These are phyloP conservation scores for Pseudolycoriella hygida DNA, from an alignment of 2,888 invertebrate genomes.

Conservation along the genomic window DNA sequence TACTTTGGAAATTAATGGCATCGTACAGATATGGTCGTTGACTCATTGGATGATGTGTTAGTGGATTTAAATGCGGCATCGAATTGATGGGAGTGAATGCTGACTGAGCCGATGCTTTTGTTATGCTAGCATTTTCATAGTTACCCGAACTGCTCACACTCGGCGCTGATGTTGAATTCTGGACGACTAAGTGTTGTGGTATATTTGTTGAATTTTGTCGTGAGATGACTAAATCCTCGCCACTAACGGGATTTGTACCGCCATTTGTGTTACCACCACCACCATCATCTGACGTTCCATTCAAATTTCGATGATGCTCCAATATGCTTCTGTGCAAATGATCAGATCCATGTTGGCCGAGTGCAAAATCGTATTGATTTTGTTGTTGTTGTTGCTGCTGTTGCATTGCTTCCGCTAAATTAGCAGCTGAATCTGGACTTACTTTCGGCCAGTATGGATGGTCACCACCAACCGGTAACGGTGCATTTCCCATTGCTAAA, in stretches of 20 bases:
- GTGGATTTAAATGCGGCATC: conserved; percentile 55
- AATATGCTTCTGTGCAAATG: conserved; percentile 45
- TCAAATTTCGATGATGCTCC: conserved; percentile 30
- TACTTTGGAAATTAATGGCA: conserved; percentile 65
- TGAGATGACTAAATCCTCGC: conserved; percentile 25
- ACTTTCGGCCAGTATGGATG: conserved; percentile 78
- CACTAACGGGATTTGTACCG: conserved; percentile 23
- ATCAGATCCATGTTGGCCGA: conserved; percentile 22
- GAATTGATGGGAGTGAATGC: conserved; percentile 90
- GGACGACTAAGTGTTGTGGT: conserved; percentile 8
- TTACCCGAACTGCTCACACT: conserved; percentile 15
- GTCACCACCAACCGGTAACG: conserved; percentile 22
- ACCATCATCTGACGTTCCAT: conserved; percentile 16
- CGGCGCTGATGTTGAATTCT: conserved; percentile 16
- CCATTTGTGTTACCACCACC: conserved; percentile 17
- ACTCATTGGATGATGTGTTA: conserved; percentile 43
- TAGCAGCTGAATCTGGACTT: conserved; percentile 51
- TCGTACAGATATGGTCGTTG: conserved; percentile 78
- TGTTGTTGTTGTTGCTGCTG: conserved; percentile 46
- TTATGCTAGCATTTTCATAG: conserved; percentile 12
- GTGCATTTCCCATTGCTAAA: background rate
- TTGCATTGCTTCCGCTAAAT: conserved; percentile 44
- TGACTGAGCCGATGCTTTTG: conserved; percentile 34
- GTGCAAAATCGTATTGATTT: conserved; percentile 14
- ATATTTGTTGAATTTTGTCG: conserved; percentile 17